Conservation (phyloP, 2,113 vertebrate genomes). For the Ciconia stormi region DNA sequence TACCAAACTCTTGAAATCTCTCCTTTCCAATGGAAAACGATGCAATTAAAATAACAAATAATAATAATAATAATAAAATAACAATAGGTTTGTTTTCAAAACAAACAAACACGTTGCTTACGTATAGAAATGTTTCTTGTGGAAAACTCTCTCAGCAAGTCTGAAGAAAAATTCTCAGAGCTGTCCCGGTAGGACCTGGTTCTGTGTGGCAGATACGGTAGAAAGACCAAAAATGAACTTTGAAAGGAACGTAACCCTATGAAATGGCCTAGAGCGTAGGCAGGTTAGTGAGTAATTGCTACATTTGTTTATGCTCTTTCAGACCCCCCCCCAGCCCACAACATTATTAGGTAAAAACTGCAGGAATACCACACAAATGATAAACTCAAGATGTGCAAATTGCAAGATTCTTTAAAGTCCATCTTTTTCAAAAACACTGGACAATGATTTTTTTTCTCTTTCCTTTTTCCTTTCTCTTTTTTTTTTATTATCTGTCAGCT, state of each 20-base stretch:
- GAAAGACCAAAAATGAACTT: conserved; percentile 75
- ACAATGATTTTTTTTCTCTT: conserved; percentile 80
- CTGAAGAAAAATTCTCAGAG: conserved; percentile 77
- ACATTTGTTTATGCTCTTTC: conserved; percentile 86
- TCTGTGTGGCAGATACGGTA: conserved; percentile 74
- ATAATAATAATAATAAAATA: conserved; percentile 65
- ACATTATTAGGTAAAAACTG: conserved; percentile 83
- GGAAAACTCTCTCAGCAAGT: conserved; percentile 76
- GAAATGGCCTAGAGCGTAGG: conserved; percentile 77
- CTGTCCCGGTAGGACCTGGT: conserved; percentile 74
- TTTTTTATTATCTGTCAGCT: conserved; percentile 80
- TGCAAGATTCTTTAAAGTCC: conserved; percentile 96
- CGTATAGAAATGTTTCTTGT: conserved; percentile 70
- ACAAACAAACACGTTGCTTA: conserved; percentile 70
- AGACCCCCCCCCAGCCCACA: conserved; percentile 74
- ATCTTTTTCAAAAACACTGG: conserved; percentile 90
- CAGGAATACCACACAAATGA: conserved; percentile 86
- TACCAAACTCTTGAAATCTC: conserved; percentile 75
- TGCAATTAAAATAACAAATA: conserved; percentile 70
- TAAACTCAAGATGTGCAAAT: conserved; percentile 98
- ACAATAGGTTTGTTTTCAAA: conserved; percentile 63
- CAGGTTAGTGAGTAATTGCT: conserved; percentile 91
- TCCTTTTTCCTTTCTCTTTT: conserved; percentile 74
- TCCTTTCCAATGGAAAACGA: conserved; percentile 67
- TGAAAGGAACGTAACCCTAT: conserved; percentile 78